Conservation (phyloP, 2,888 invertebrate genomes). For the Euplagia quadripunctaria region DNA sequence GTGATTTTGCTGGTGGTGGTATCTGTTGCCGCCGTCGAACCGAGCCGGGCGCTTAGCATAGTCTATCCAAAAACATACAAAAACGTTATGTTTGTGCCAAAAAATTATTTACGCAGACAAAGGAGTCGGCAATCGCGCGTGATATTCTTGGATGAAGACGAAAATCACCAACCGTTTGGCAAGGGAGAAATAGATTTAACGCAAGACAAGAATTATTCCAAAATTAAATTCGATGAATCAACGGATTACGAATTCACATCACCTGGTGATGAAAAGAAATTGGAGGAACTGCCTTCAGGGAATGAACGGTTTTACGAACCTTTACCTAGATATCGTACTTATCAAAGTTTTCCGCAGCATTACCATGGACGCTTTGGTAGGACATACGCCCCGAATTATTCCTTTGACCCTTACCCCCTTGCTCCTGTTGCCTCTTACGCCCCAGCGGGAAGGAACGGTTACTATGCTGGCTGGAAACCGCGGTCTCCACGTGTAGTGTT, state of each 20-base stretch:
- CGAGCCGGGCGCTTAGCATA: constrained; percentile 77
- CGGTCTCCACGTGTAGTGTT: constrained; percentile 83
- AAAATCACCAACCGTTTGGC: constrained; percentile 72
- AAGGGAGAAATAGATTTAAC: constrained; percentile 81
- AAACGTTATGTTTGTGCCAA: constrained; percentile 79
- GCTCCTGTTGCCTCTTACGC: constrained; percentile 56
- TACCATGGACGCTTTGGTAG: constrained; percentile 75
- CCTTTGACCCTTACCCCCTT: constrained; percentile 69
- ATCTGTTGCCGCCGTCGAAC: constrained; percentile 74
- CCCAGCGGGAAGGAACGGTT: constrained; percentile 72
- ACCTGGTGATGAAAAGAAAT: constrained; percentile 62
- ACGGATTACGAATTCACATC: constrained; percentile 82
- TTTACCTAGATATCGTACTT: constrained; percentile 65
- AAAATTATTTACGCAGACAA: constrained; percentile 63
- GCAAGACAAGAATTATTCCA: constrained; percentile 67
- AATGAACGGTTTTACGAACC: constrained; percentile 81
- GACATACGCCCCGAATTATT: constrained; percentile 76
- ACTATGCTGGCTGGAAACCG: constrained; percentile 81
- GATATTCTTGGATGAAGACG: constrained; percentile 77
- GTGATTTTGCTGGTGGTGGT: constrained; percentile 77
- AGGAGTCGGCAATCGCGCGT: constrained; percentile 69
- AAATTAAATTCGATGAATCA: constrained; percentile 84
- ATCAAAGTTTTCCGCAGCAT: constrained; percentile 64
- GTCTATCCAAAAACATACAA: constrained; percentile 73
- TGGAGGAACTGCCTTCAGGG: constrained; percentile 64